These are phyloP conservation scores for Ctenomys sociabilis DNA, from an alignment of 2,113 vertebrate genomes.

Conservation along the genomic window DNA sequence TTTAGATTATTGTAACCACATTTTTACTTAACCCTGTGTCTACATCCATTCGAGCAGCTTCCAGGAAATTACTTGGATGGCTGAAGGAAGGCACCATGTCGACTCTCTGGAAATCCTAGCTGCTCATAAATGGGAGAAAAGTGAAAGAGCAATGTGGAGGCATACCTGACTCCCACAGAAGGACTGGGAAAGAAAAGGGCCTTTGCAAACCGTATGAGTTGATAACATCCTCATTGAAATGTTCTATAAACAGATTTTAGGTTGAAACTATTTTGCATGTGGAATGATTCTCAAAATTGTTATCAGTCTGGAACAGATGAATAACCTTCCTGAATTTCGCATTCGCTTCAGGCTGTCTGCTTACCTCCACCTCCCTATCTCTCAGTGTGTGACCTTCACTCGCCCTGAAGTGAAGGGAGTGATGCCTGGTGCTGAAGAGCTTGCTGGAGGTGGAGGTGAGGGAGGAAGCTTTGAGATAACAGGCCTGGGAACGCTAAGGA, in stretches of 20 bases:
- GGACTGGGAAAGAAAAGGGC: neutral
- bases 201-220: neutral
- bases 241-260: constrained; percentile 10
- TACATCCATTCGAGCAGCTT: neutral
- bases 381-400: neutral
- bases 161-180: neutral
- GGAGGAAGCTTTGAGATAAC: neutral
- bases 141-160: neutral
- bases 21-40: neutral
- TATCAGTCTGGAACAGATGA: constrained; percentile 37
- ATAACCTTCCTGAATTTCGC: neutral
- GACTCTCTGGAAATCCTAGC: neutral
- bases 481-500: neutral
- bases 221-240: neutral
- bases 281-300: constrained; percentile 48
- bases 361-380: neutral
- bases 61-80: neutral
- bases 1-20: neutral
- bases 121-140: neutral
- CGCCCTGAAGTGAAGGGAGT: neutral
- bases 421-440: neutral
- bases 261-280: constrained; percentile 35
- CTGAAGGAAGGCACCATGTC: neutral
- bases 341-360: neutral
- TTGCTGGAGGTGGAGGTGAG: neutral